Evolutionary conservation across 1,140 invertebrate genomes (phyloP).

Genomic region (Drosophila kohkoa): DNA sequence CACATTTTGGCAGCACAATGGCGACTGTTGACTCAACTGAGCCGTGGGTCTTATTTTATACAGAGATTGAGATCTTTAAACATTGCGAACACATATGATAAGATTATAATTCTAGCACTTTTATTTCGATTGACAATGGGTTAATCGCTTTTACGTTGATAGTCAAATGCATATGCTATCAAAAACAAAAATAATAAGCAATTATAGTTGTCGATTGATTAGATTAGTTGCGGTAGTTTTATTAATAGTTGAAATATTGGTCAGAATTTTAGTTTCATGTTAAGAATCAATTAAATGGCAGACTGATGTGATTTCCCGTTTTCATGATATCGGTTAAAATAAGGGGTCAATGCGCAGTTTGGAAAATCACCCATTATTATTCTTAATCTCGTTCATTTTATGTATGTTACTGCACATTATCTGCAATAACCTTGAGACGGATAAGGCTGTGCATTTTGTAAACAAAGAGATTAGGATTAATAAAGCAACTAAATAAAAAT

Average conservation of each 20-base stretch:
- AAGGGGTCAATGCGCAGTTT: background rate
- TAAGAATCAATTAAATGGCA: background rate
- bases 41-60: slow-evolving; percentile 7
- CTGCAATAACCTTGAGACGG: background rate
- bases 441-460: background rate
- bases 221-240: slow-evolving; percentile 10
- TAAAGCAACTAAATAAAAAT: no score
- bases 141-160: background rate
- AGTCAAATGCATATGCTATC: background rate
- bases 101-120: slow-evolving; percentile 20
- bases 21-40: slow-evolving; percentile 12
- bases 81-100: background rate
- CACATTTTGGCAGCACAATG: slow-evolving; percentile 56
- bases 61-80: background rate
- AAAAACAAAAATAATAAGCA: background rate
- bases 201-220: background rate
- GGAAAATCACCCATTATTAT: background rate
- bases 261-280: background rate
- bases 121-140: background rate
- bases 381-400: background rate
- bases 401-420: background rate
- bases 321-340: background rate
- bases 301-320: background rate
- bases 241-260: background rate
- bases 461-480: background rate